phyloP scores from a whole-genome alignment of 2,113 vertebrate genomes.

The Cyanoramphus novaezelandiae region DNA sequence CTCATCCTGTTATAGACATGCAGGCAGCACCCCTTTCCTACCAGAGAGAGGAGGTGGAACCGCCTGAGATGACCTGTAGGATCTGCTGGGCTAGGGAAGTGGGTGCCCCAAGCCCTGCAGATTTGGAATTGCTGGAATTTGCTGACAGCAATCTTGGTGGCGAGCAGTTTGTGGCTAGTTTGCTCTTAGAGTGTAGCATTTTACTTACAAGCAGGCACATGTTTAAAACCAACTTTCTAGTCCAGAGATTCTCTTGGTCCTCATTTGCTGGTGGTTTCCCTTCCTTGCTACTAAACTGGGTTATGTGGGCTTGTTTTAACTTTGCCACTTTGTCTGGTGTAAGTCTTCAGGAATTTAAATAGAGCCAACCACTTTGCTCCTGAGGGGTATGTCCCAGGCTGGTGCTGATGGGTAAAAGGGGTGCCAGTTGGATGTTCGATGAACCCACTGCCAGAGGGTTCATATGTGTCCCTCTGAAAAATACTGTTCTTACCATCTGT shows the following conservation, averaged over 20 bases:
- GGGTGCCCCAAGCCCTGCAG: neutral
- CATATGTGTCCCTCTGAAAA: neutral
- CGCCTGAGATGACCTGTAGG: neutral
- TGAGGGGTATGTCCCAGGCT: neutral
- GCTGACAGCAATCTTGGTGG: neutral
- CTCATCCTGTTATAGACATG: neutral
- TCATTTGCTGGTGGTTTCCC: neutral
- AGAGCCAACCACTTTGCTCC: neutral
- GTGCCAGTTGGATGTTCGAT: neutral
- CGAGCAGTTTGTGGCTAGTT: neutral
- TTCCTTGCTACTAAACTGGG: neutral
- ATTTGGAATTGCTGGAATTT: neutral
- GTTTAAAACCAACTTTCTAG: neutral
- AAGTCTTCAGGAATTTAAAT: neutral
- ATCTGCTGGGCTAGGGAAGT: neutral
- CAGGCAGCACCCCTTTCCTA: neutral
- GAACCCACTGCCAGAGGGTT: neutral
- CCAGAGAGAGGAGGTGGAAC: accelerated
- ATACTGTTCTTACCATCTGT: neutral
- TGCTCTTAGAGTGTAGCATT: neutral
- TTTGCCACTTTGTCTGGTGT: neutral
- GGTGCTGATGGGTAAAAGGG: neutral
- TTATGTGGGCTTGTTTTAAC: neutral
- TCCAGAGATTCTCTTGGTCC: neutral
- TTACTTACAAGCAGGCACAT: neutral